phyloP scores from a whole-genome alignment of 23 tunicate genomes.

The Phallusia fumigata region DNA sequence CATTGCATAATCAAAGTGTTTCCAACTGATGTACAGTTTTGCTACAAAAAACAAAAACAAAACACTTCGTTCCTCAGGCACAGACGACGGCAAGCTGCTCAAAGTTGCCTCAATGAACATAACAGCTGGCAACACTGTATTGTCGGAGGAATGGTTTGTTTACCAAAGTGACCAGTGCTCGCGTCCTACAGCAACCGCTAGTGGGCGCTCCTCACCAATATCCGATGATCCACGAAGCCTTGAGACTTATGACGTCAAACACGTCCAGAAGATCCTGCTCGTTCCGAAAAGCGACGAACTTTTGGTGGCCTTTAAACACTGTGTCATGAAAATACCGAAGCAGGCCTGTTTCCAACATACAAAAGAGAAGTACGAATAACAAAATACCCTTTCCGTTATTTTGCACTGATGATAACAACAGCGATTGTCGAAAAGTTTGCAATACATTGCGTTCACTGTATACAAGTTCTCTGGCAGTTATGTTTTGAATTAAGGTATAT shows the following conservation, averaged over 20 bases:
- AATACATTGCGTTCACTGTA: no score
- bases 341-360: constrained; percentile 27
- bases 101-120: constrained; percentile 8
- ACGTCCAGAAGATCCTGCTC: constrained; percentile 22
- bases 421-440: no score
- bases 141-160: constrained; percentile 35
- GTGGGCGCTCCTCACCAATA: neutral
- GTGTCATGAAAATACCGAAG: constrained; percentile 64
- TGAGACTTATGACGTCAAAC: neutral
- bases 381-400: no score
- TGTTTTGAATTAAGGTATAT: no score
- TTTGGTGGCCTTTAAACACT: constrained; percentile 53
- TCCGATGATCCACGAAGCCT: neutral
- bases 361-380: constrained; percentile 32
- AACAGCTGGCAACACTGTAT: neutral
- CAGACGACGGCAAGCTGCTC: constrained; percentile 39
- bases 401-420: no score
- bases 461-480: no score
- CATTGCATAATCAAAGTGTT: no score
- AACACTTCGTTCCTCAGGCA: constrained; percentile 13
- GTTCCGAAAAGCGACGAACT: constrained; percentile 26
- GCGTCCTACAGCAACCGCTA: neutral
- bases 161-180: constrained; percentile 3
- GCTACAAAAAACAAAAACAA: no score
- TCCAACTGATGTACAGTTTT: no score